Evolutionary conservation across 2,113 vertebrate genomes (phyloP).

Genomic region (Gorilla gorilla): DNA sequence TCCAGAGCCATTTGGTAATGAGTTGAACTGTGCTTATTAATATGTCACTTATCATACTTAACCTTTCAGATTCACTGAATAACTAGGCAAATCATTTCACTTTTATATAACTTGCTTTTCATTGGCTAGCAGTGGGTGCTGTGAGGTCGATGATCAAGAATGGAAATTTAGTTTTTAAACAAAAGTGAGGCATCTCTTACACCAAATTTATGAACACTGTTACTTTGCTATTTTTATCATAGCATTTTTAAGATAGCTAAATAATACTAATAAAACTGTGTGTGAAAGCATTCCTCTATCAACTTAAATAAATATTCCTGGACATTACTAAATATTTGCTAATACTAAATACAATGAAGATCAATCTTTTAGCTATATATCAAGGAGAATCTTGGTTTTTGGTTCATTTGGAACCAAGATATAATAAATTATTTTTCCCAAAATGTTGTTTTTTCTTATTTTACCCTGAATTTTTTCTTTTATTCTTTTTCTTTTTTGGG

Average conservation of each 20-base stretch:
- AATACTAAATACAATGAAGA: neutral
- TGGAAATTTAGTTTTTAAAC: neutral
- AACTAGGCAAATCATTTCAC: neutral
- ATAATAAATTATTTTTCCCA: neutral
- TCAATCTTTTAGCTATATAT: neutral
- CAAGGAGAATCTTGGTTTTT: neutral
- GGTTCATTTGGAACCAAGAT: neutral
- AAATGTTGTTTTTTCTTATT: neutral
- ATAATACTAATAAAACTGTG: neutral
- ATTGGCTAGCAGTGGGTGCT: neutral
- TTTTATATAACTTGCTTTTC: neutral
- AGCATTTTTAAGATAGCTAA: neutral
- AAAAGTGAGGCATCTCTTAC: neutral
- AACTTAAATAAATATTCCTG: neutral
- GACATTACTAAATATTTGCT: neutral
- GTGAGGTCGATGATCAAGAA: neutral
- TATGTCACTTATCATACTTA: neutral
- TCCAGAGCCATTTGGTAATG: neutral
- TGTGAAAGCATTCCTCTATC: neutral
- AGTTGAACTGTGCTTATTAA: neutral
- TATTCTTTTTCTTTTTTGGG: neutral
- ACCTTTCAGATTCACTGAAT: neutral
- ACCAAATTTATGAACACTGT: neutral
- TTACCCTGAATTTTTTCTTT: neutral
- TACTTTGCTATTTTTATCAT: neutral